Evolutionary conservation across 2,797 vertebrate species (phyloP), one percentile per base, ranked within the genome.

Genomic region (Myotis findleyi): DNA sequence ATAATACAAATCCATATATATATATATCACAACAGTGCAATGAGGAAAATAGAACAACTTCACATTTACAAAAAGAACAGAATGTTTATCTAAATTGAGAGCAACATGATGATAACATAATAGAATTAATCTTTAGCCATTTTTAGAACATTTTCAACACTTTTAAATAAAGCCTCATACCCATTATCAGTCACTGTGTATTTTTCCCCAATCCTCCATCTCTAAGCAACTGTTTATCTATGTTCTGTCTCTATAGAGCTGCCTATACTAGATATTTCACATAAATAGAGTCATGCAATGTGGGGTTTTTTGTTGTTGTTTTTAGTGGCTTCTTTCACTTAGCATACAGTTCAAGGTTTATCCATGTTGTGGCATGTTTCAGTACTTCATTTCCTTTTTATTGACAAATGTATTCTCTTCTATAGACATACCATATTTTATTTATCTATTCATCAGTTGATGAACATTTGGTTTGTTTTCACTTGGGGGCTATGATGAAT

Each of bases 31-130:
- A 66, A 68, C 6, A 44, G 23, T 69, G 41, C 25, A 47, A 47
- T n/a, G 44, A 82, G 38, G 27, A 71, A 82, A 92, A 59, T 6
- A 66, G 20, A 5, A 6, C 27, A 69, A 53, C 85, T 86, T 79
- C 57, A 57, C 6, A 93, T 79, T 86, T 16, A 83, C 16, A 38
- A 38, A 68, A 88, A 91, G 49, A 53, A 49, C 6, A 87, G 30
- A 91, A 87, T 81, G 9, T 73, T 84, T 73, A 84, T 9, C 71
- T 87, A 81, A 93, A 64, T 21, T 76, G 62, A 87, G 13, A 89
- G 25, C 47, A 92, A 36, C 8, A n/a, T 73, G n/a, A n/a, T n/a
- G 55, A 33, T 47, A 57, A 83, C 25, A 53, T 55, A 64, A 18
- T 33, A 51, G 17, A 81, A 93, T 83, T 87, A 90, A 88, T 27